Evolutionary conservation across 2,797 vertebrate species (phyloP), one percentile per base, ranked within the genome.

Genomic region (Pagetopsis macropterus): DNA sequence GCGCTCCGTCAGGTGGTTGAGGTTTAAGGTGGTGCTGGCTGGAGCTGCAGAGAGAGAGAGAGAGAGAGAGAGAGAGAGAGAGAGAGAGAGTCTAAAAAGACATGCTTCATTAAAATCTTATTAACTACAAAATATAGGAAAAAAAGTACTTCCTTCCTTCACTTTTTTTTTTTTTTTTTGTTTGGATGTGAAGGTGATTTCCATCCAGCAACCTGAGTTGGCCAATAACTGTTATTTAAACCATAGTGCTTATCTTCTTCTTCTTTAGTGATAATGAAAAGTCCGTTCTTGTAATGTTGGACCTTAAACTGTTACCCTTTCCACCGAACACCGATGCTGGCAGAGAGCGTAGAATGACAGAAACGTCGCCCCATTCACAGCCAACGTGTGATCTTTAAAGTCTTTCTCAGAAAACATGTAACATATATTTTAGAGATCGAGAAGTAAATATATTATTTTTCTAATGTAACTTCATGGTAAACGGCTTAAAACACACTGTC

Each of bases 141-240:
- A 83, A 76, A 33, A 79, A 65, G 61, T 81, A 82, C 78, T 80
- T 85, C 70, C 78, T 80, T 85, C 70, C 72, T 86, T 87, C 68
- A 72, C 62, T 79, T 89, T 89, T 86, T 84, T 15, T 43, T 45
- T 45, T 46, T 21, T 37, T 51, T 59, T 60, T 70, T 81, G 76
- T 74, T 77, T 87, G 82, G 76, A 84, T 83, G 57, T 78, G 69
- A 79, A 79, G 81, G 67, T 75, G 77, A 77, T 87, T 90, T 89
- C 84, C 66, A 84, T 81, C 81, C 79, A 79, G 65, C 62, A 68
- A 83, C 75, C 48, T 75, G 76, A 81, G 82, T 87, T 88, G 90
- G 89, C 87, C 87, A 88, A 89, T 80, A 89, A 89, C 89, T 88
- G 75, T 90, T 88, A 84, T 88, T 88, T 85, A 89, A 90, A 86